Percentiles rank a stretch among this genome's conserved stretches.
Conservation (phyloP, 2,888 invertebrate genomes). For the Kryphioiulus occultus region DNA sequence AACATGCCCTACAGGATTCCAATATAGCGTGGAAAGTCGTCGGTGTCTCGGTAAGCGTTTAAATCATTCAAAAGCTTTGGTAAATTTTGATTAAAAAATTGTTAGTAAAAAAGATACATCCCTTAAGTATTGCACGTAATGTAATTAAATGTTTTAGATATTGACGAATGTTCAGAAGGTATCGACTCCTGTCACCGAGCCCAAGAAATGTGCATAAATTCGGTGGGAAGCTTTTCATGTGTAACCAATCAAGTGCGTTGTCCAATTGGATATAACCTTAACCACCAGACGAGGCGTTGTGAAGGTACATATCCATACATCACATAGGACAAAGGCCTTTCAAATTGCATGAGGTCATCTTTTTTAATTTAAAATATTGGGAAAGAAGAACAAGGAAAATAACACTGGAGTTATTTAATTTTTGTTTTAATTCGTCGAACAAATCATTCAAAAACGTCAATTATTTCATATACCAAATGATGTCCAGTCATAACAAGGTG, state of each 20-base stretch:
- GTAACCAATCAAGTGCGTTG: conserved; percentile 60
- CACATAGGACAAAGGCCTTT: neutral
- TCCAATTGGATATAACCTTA: conserved; percentile 57
- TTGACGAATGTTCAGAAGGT: conserved; percentile 60
- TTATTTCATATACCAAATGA: too few species aligned
- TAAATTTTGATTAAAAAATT: too few species aligned
- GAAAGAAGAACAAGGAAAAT: too few species aligned
- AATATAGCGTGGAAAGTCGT: conserved; percentile 9
- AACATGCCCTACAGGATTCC: conserved; percentile 55
- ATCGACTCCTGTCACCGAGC: conserved; percentile 60
- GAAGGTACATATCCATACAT: conserved; percentile 18
- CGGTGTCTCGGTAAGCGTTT: conserved; percentile 43
- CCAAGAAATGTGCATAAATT: conserved; percentile 65
- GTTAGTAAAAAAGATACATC: too few species aligned
- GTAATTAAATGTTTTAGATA: conserved; percentile 57
- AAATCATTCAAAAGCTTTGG: too few species aligned
- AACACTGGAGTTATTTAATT: too few species aligned
- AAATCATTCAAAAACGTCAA: too few species aligned
- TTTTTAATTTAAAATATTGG: neutral
- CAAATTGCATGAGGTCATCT: neutral
- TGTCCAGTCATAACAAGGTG: too few species aligned
- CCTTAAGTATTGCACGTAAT: neutral
- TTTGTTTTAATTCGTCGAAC: too few species aligned
- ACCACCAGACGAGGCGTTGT: conserved; percentile 28
- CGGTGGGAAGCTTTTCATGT: conserved; percentile 65